A percentile compares a stretch with the other conserved stretches of the same genome.
phyloP scores from a whole-genome alignment of 2,797 vertebrate species.

The Tauraco hartlaubi region DNA sequence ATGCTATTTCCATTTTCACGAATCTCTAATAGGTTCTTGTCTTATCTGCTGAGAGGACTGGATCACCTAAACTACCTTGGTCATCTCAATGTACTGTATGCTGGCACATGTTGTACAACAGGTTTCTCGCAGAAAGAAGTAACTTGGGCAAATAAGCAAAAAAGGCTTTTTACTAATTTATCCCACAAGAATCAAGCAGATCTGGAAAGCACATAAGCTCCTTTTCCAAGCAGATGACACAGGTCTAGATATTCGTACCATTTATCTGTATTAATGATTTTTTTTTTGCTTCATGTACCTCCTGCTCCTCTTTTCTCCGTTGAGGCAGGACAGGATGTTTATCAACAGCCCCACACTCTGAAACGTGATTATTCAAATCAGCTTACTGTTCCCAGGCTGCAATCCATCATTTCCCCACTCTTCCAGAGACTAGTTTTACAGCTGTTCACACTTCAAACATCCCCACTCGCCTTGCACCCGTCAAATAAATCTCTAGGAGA shows the following conservation, averaged over 20 bases:
- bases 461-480: background rate
- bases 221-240: slow-evolving; percentile 7
- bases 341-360: slow-evolving; percentile 7
- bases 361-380: slow-evolving; percentile 61
- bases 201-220: slow-evolving; percentile 23
- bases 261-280: background rate
- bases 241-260: background rate
- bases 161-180: background rate
- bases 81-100: background rate
- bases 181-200: background rate
- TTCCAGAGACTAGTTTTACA: slow-evolving; percentile 47
- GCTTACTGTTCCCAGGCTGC: background rate
- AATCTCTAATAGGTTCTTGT: background rate
- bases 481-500: slow-evolving; percentile 36
- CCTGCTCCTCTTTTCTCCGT: background rate
- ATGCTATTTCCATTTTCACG: background rate
- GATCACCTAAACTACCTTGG: background rate
- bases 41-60: background rate
- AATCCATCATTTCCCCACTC: slow-evolving; percentile 35
- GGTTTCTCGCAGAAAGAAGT: background rate
- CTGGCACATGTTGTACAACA: fast-evolving
- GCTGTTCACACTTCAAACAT: slow-evolving; percentile 33
- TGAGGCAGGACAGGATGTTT: slow-evolving; percentile 36
- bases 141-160: background rate
- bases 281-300: slow-evolving; percentile 15